Evolutionary conservation across 2,888 invertebrate species (phyloP).

Genomic region (Pelosia muscerda): DNA sequence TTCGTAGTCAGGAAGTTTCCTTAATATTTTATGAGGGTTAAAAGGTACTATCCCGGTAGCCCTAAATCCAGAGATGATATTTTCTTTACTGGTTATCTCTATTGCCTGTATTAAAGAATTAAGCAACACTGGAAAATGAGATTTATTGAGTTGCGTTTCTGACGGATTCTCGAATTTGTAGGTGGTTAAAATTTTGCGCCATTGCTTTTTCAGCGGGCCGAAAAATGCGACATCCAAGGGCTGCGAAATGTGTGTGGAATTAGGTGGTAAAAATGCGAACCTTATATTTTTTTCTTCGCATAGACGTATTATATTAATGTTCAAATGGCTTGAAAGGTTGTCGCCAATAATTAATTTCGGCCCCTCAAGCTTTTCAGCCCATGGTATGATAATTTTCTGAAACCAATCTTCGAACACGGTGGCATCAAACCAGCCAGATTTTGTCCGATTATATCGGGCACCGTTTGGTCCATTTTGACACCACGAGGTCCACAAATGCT

Average conservation of each 20-base stretch:
- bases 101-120: constrained; percentile 26
- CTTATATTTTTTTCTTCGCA: constrained; percentile 23
- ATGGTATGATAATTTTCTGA: constrained; percentile 33
- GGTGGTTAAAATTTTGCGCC: constrained; percentile 25
- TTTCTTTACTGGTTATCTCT: constrained; percentile 29
- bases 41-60: constrained; percentile 34
- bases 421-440: constrained; percentile 42
- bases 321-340: constrained; percentile 34
- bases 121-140: constrained; percentile 12
- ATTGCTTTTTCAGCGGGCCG: constrained; percentile 22
- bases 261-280: constrained; percentile 25
- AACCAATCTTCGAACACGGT: constrained; percentile 42
- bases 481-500: constrained; percentile 41
- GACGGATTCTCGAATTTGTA: constrained; percentile 27
- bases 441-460: constrained; percentile 38
- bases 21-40: constrained; percentile 14
- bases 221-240: constrained; percentile 30
- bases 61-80: constrained; percentile 29
- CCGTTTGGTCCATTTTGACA: constrained; percentile 32
- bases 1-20: constrained; percentile 31
- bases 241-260: constrained; percentile 26
- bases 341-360: constrained; percentile 35
- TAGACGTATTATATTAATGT: constrained; percentile 25
- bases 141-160: constrained; percentile 21
- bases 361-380: constrained; percentile 27